phyloP scores from a whole-genome alignment of 2,113 vertebrate genomes.

The Bambusicola thoracicus region DNA sequence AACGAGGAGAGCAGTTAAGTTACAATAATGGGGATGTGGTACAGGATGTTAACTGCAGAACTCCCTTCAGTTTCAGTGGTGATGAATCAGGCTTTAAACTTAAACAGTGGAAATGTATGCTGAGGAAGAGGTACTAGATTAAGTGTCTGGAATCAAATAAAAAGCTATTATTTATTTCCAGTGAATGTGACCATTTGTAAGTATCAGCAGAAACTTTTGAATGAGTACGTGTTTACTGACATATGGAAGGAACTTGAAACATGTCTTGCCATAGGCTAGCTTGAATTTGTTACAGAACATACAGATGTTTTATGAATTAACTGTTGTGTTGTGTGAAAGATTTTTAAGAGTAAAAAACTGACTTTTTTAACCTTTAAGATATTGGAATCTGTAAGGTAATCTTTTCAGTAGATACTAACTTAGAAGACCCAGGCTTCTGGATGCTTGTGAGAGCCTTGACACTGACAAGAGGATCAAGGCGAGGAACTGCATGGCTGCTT shows the following conservation, averaged over 20 bases:
- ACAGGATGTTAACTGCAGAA: not conserved
- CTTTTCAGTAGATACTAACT: not conserved
- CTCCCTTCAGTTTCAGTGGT: not conserved
- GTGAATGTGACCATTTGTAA: not conserved
- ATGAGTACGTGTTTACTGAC: not conserved
- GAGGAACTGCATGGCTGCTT: not conserved
- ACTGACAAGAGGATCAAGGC: not conserved
- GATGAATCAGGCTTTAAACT: not conserved
- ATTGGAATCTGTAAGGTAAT: not conserved
- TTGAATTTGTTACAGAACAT: not conserved
- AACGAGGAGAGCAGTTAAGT: not conserved
- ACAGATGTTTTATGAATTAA: not conserved
- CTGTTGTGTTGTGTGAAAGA: not conserved
- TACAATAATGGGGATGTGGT: not conserved
- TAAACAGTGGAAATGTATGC: not conserved
- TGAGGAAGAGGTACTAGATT: not conserved
- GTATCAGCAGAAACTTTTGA: not conserved
- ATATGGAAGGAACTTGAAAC: not conserved
- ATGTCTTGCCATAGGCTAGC: not conserved
- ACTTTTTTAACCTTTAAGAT: not conserved
- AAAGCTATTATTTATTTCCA: not conserved
- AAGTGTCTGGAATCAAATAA: not conserved
- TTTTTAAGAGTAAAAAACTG: not conserved
- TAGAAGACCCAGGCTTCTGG: not conserved
- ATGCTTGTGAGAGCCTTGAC: not conserved